phyloP scores from a whole-genome alignment of 1,140 invertebrate genomes.

The Hyphantria cunea region DNA sequence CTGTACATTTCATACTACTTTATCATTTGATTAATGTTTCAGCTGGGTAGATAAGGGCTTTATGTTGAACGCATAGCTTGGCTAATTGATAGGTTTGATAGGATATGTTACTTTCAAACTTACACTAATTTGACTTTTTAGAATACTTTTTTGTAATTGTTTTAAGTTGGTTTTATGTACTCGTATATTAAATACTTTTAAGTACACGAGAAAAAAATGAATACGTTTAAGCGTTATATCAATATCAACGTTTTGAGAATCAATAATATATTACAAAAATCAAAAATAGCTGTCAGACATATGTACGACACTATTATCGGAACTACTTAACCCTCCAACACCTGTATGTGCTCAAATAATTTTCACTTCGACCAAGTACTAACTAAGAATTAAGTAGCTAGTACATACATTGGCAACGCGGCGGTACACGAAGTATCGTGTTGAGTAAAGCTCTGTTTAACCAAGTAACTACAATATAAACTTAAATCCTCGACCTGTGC shows the following conservation, averaged over 20 bases:
- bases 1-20: conserved; percentile 24
- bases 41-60: conserved; percentile 26
- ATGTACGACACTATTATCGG: not conserved
- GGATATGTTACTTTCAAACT: not conserved
- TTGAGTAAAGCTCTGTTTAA: conserved; percentile 28
- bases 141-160: too few relatives aligned
- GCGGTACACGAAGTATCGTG: conserved; percentile 36
- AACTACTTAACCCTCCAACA: conserved; percentile 2
- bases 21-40: conserved; percentile 32
- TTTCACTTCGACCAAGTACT: conserved; percentile 17
- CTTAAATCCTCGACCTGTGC: conserved; percentile 34
- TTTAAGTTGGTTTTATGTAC: not conserved
- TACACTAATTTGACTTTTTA: not conserved
- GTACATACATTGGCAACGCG: conserved; percentile 39
- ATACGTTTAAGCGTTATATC: not conserved
- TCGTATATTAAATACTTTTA: not conserved
- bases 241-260: not conserved
- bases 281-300: too few relatives aligned
- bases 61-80: conserved; percentile 15
- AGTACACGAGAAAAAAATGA: too few relatives aligned
- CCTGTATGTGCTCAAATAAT: conserved; percentile 23
- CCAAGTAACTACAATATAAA: conserved; percentile 35
- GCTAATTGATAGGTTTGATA: conserved; percentile 20
- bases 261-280: too few relatives aligned
- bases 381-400: conserved; percentile 41